A percentile compares a stretch with the other conserved stretches of the same genome.
phyloP scores from a whole-genome alignment of 2,113 vertebrate species.

The Pseudorectes ferrugineus region DNA sequence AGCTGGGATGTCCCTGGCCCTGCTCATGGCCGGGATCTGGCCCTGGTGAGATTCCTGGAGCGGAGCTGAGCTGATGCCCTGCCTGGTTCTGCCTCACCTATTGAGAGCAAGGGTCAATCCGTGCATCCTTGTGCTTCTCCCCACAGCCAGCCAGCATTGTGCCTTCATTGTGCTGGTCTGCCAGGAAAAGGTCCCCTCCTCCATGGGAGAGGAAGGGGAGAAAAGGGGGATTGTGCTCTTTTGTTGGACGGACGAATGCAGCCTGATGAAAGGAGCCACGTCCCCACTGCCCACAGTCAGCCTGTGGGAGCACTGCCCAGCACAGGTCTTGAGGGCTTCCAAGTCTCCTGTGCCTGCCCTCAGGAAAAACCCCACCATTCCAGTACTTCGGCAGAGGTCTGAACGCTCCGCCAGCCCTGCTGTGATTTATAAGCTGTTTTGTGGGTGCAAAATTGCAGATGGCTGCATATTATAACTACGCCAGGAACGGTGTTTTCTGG shows the following conservation, averaged over 20 bases:
- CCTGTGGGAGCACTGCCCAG: background rate
- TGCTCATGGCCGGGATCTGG: background rate
- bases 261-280: background rate
- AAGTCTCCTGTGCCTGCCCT: background rate
- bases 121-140: fast-evolving
- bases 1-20: background rate
- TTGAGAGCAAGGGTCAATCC: background rate
- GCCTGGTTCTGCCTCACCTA: background rate
- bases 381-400: background rate
- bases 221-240: background rate
- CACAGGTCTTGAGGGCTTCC: fast-evolving
- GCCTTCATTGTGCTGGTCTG: background rate
- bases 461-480: fast-evolving
- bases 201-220: background rate
- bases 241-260: background rate
- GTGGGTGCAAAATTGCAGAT: background rate
- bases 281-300: background rate
- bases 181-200: background rate
- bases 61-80: background rate
- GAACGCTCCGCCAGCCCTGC: background rate
- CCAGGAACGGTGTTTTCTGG: background rate
- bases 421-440: background rate
- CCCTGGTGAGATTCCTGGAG: background rate
- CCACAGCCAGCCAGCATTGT: background rate
- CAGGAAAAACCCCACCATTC: background rate